These are phyloP conservation scores for Eurosta solidaginis DNA, from an alignment of 1,140 invertebrate genomes.

Conservation along the genomic window DNA sequence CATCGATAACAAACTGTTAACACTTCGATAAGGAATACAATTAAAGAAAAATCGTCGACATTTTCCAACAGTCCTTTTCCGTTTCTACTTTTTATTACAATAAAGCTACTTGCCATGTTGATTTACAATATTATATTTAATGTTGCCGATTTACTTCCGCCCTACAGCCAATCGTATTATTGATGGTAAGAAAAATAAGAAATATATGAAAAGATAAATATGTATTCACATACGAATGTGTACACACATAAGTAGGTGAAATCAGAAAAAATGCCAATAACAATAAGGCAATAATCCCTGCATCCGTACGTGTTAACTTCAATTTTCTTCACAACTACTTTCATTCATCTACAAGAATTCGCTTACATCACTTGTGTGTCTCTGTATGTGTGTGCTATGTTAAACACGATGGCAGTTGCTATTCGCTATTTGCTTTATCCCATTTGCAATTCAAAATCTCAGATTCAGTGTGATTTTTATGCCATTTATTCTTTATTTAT, in stretches of 20 bases:
- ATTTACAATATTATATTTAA: too few relatives aligned
- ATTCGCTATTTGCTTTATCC: constrained; percentile 16
- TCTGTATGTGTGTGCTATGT: neutral
- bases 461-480: constrained; percentile 18
- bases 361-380: neutral
- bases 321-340: neutral
- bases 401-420: neutral
- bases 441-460: constrained; percentile 25
- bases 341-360: neutral
- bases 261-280: constrained; percentile 2
- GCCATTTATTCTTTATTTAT: constrained; percentile 20
- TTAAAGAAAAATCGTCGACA: too few relatives aligned
- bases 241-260: neutral
- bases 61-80: too few relatives aligned
- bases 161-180: neutral
- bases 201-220: neutral
- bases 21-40: too few relatives aligned
- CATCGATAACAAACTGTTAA: too few relatives aligned
- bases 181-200: constrained; percentile 1
- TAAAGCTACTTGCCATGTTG: too few relatives aligned
- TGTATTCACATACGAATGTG: too few relatives aligned
- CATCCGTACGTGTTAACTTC: constrained; percentile 3
- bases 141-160: neutral
- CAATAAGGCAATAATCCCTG: constrained; percentile 8
- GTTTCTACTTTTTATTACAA: too few relatives aligned